These are phyloP conservation scores for Noctua pronuba DNA, from an alignment of 2,888 invertebrate genomes.

Conservation along the genomic window DNA sequence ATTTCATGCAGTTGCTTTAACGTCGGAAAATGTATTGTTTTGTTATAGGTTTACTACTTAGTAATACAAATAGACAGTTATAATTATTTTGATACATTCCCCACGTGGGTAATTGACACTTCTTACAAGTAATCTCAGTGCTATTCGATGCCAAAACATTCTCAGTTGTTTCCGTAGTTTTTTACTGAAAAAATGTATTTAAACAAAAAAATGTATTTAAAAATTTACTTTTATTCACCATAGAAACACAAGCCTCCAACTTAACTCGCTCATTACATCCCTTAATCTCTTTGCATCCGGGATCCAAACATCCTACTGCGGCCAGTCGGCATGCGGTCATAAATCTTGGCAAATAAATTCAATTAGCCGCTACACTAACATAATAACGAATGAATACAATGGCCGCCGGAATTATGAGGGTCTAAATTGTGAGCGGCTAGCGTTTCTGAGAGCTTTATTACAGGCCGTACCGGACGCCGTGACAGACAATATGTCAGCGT, in stretches of 20 bases:
- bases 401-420: constrained; percentile 74
- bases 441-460: constrained; percentile 79
- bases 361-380: constrained; percentile 70
- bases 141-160: not conserved
- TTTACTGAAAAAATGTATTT: not conserved
- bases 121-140: not conserved
- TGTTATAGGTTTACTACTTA: not conserved
- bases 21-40: not conserved
- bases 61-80: not conserved
- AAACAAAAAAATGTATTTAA: not conserved
- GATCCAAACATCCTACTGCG: constrained; percentile 36
- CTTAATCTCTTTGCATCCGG: constrained; percentile 33
- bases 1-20: not conserved
- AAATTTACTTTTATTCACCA: not conserved
- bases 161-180: too few relatives aligned
- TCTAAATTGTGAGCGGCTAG: constrained; percentile 77
- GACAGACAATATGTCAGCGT: constrained; percentile 78
- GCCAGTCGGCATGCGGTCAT: constrained; percentile 45
- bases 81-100: not conserved
- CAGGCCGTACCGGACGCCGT: constrained; percentile 72
- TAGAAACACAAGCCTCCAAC: not conserved
- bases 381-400: constrained; percentile 72
- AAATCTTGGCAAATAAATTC: constrained; percentile 71
- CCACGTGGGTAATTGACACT: not conserved
- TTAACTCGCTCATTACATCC: constrained; percentile 11